Percentiles rank a stretch among this genome's conserved stretches.
Conservation (phyloP, 2,888 invertebrate species). For the Nomada hirtipes region DNA sequence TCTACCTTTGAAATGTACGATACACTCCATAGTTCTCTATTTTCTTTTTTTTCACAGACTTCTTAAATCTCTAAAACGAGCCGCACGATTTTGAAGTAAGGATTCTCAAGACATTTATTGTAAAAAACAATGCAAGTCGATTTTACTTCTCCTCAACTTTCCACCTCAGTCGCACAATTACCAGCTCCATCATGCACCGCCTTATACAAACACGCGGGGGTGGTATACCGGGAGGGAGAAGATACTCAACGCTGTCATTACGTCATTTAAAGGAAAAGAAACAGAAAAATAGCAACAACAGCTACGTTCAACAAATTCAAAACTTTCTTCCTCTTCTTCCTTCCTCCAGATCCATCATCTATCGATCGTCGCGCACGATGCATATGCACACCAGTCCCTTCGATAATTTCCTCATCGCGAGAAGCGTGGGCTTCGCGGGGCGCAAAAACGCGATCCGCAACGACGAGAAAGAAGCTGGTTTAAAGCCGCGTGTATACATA, state of each 20-base stretch:
- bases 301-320: not conserved
- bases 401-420: slow-evolving; percentile 21
- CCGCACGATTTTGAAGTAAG: too few species aligned
- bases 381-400: not conserved
- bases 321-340: slow-evolving; percentile 14
- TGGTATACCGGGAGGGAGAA: not conserved
- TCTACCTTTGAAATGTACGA: too few species aligned
- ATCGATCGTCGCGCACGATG: not conserved
- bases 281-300: too few species aligned
- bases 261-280: not conserved
- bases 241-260: slow-evolving; percentile 18
- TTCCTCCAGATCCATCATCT: not conserved
- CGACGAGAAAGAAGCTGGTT: slow-evolving; percentile 4
- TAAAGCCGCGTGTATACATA: slow-evolving; percentile 2
- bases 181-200: not conserved
- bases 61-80: too few species aligned
- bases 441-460: slow-evolving; percentile 34
- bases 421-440: slow-evolving; percentile 42
- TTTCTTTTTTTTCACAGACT: too few species aligned
- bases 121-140: too few species aligned
- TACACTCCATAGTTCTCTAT: too few species aligned
- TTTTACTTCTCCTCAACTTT: too few species aligned
- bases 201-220: slow-evolving; percentile 29
- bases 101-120: too few species aligned
- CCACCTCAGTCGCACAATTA: not conserved